These are phyloP conservation scores for Strigamia transsilvanica DNA, from an alignment of 2,888 invertebrate genomes.

Conservation along the genomic window DNA sequence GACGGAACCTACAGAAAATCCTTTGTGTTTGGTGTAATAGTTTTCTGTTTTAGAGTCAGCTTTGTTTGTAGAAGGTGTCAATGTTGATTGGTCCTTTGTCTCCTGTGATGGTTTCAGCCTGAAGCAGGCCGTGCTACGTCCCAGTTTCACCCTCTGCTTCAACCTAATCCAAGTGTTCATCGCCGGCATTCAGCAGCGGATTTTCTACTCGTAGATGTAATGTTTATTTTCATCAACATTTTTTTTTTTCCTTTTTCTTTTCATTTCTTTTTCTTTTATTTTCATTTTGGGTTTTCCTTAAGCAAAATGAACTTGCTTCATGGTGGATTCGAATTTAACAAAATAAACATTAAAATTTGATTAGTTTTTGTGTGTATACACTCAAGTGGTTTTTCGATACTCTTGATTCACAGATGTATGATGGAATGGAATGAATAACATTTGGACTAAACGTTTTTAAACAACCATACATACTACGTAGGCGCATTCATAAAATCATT, in stretches of 20 bases:
- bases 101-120: slow-evolving; percentile 49
- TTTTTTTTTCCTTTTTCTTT: slow-evolving; percentile 7
- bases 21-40: slow-evolving; percentile 45
- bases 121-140: slow-evolving; percentile 41
- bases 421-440: no score
- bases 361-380: no score
- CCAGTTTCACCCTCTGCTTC: slow-evolving; percentile 50
- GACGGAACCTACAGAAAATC: background rate
- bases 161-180: slow-evolving; percentile 39
- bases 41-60: slow-evolving; percentile 45
- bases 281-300: background rate
- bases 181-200: slow-evolving; percentile 54
- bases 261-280: no score
- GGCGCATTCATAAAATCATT: no score
- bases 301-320: background rate
- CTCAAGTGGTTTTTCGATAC: no score
- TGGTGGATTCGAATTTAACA: no score
- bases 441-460: no score
- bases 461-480: no score
- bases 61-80: slow-evolving; percentile 49
- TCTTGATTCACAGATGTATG: no score
- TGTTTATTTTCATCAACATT: slow-evolving; percentile 39
- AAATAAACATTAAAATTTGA: no score
- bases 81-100: slow-evolving; percentile 49
- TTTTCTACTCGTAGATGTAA: slow-evolving; percentile 53